Conservation (phyloP, 64 coral and sea anemone genomes). For the Montipora capricornis region DNA sequence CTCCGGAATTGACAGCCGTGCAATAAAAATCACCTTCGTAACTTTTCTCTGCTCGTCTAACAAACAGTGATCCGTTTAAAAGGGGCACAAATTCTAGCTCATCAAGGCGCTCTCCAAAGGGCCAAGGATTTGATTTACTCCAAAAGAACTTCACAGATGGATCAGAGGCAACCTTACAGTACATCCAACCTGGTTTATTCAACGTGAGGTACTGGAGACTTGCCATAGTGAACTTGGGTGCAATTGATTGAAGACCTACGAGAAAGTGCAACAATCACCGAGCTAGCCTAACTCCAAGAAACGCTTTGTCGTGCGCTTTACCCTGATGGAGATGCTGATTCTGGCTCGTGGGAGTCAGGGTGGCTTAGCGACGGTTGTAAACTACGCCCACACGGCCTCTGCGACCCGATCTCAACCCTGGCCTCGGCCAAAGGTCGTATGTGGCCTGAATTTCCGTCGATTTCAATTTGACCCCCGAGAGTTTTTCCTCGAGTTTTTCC, state of each 20-base stretch:
- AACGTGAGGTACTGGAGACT: slow-evolving; percentile 62
- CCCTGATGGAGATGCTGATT: not conserved
- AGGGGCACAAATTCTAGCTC: slow-evolving; percentile 75
- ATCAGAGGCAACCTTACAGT: slow-evolving; percentile 77
- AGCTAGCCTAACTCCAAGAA: too few species aligned
- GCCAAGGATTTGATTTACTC: slow-evolving; percentile 73
- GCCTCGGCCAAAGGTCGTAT: too few species aligned
- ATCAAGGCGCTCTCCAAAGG: slow-evolving; percentile 50
- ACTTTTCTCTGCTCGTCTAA: slow-evolving; percentile 66
- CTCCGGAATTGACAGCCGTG: slow-evolving; percentile 85
- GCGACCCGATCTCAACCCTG: too few species aligned
- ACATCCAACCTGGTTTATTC: slow-evolving; percentile 71
- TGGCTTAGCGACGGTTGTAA: too few species aligned
- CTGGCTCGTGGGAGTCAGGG: too few species aligned
- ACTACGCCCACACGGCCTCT: too few species aligned
- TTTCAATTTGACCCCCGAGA: too few species aligned
- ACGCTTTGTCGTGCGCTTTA: too few species aligned
- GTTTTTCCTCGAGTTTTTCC: too few species aligned
- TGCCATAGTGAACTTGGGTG: slow-evolving; percentile 58
- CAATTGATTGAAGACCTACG: slow-evolving; percentile 70
- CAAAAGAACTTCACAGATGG: slow-evolving; percentile 86
- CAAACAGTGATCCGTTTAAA: slow-evolving; percentile 83
- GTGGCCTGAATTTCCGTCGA: too few species aligned
- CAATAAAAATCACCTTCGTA: slow-evolving; percentile 81
- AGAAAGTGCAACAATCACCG: not conserved